Evolutionary conservation across 2,113 vertebrate genomes (phyloP).

Genomic region (Dipodomys ordii): DNA sequence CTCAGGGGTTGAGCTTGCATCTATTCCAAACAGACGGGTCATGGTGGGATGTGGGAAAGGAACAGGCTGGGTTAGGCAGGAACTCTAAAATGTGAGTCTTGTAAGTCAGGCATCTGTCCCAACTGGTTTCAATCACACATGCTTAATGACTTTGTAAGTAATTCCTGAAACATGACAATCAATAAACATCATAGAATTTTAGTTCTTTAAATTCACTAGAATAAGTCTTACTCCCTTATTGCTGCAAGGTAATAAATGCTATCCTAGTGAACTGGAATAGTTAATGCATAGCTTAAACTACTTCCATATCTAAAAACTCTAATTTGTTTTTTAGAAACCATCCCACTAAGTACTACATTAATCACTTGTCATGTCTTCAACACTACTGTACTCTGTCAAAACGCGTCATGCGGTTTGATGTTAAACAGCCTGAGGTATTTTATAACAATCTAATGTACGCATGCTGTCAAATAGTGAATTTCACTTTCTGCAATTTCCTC

Average conservation of each 20-base stretch:
- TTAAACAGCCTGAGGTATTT: constrained; percentile 36
- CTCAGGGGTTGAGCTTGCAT: not conserved
- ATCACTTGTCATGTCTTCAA: constrained; percentile 53
- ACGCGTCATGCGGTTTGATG: constrained; percentile 20
- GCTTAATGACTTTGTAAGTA: not conserved
- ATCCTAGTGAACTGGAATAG: not conserved
- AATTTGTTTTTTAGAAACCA: constrained; percentile 57
- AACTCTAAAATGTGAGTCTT: not conserved
- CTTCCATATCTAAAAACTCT: constrained; percentile 48
- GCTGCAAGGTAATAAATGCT: not conserved
- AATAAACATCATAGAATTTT: not conserved
- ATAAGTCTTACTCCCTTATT: not conserved
- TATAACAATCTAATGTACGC: not conserved
- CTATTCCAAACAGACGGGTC: not conserved
- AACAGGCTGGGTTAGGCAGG: not conserved
- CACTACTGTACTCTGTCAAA: constrained; percentile 55
- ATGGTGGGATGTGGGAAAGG: not conserved
- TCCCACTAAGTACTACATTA: constrained; percentile 37
- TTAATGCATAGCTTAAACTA: constrained; percentile 9
- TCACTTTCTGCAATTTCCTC: constrained; percentile 60
- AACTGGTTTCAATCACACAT: not conserved
- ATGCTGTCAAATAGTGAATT: not conserved
- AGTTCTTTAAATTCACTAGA: not conserved
- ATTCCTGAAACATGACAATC: not conserved
- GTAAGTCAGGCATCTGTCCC: not conserved